A percentile compares a stretch with the other conserved stretches of the same genome.
Conservation (phyloP, 2,797 vertebrate genomes). For the Urocyon cinereoargenteus region DNA sequence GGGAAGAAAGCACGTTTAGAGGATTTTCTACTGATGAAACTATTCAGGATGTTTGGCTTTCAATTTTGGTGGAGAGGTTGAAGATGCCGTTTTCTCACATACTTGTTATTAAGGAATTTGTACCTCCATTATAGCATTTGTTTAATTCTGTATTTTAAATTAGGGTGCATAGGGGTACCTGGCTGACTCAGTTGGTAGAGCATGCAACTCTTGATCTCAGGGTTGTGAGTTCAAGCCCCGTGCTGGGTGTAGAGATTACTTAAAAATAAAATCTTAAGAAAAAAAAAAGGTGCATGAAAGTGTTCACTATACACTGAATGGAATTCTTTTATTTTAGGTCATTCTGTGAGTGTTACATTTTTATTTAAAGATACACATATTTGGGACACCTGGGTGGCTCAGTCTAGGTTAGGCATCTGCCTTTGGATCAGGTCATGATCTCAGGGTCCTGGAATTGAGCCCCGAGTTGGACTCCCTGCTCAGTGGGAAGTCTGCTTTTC, state of each 20-base stretch:
- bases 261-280: not conserved
- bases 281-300: not conserved
- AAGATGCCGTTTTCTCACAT: not conserved
- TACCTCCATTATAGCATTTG: not conserved
- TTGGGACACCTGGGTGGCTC: not conserved
- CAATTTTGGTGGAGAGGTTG: conserved; percentile 37
- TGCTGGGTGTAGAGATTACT: not conserved
- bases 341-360: not conserved
- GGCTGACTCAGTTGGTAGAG: not conserved
- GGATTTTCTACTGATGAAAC: not conserved
- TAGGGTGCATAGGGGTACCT: not conserved
- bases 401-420: too few relatives aligned
- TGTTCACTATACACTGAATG: not conserved
- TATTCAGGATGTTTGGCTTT: conserved; percentile 4
- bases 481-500: too few relatives aligned
- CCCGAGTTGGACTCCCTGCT: too few relatives aligned
- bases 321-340: conserved; percentile 3
- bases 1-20: conserved; percentile 2
- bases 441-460: too few relatives aligned
- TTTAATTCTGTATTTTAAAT: conserved; percentile 2
- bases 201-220: not conserved
- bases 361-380: conserved; percentile 38
- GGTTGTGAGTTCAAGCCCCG: not conserved
- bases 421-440: too few relatives aligned
- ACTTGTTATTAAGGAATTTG: not conserved